Evolutionary conservation across 2,113 vertebrate genomes (phyloP), one percentile per base, ranked within the genome.

Genomic region (Alosa alosa): DNA sequence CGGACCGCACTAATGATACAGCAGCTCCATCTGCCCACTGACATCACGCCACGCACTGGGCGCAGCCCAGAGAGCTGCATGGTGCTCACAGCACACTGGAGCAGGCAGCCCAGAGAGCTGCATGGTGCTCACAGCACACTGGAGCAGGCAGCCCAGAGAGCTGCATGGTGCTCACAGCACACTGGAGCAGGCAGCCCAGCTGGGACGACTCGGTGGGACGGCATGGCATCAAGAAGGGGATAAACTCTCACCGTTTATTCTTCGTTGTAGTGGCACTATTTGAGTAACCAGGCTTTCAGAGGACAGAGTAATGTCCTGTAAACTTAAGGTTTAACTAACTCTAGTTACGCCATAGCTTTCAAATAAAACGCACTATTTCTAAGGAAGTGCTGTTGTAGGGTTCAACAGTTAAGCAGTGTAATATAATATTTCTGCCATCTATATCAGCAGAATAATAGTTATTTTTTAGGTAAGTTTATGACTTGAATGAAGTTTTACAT

Each of bases 1-100:
- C 47, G 82, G 64, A 89, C 88, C 4, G 1, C 60, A 52, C 36
- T 86, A 84, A 91, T 88, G 81, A 87, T 52, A n/a, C 52, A 83
- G 83, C 22, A 39, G 78, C 64, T 72, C 64, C 64, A 72, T 72
- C 64, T 72, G 64, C 64, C 64, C 64, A 25, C 25, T 72, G 64
- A 72, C 64, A 72, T 8, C 41, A 44, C 41, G 41, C n/a, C n/a
- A 72, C 3, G 11, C 25, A 3, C 64, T 36, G 8, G 83, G 39
- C 39, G 36, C 52, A 87, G 50, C 47, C 78, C 52, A 17, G 52
- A 11, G 52, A 55, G 52, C 45, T 46, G 45, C 45, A 46, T 46
- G 45, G 45, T 31, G 31, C 31, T 31, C 31, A 64, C 60, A 64
- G 60, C 60, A 64, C 60, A 64, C 60, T 64, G 60, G 60, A 3